Percentiles rank a stretch among this genome's conserved stretches.
Evolutionary conservation across 2,888 invertebrate species (phyloP).

Genomic region (Limnephilus marmoratus): DNA sequence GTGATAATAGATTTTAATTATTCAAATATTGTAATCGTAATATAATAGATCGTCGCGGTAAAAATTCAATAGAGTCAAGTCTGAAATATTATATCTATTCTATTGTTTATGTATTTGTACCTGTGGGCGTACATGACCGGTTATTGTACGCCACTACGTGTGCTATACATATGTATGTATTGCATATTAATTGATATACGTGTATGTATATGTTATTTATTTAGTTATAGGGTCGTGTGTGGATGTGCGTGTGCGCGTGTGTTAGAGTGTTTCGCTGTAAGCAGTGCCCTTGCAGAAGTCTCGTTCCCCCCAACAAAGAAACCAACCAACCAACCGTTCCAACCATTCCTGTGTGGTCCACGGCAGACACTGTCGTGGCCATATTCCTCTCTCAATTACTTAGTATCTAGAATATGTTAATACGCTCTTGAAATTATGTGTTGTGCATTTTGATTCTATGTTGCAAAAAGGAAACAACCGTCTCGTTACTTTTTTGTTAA

Average conservation of each 20-base stretch:
- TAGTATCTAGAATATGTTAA: constrained; percentile 61
- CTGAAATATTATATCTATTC: constrained; percentile 62
- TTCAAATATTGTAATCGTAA: constrained; percentile 66
- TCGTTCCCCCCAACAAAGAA: constrained; percentile 63
- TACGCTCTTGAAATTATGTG: constrained; percentile 61
- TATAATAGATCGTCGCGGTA: constrained; percentile 65
- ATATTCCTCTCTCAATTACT: constrained; percentile 64
- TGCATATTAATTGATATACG: constrained; percentile 43
- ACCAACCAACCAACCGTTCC: constrained; percentile 2
- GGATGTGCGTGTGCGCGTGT: constrained; percentile 54
- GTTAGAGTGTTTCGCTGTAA: constrained; percentile 52
- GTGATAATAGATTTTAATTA: constrained; percentile 77
- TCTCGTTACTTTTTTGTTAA: constrained; percentile 39
- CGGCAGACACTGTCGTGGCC: constrained; percentile 18
- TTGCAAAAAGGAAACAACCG: constrained; percentile 43
- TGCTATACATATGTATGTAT: constrained; percentile 51
- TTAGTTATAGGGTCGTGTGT: constrained; percentile 61
- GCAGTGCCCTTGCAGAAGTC: constrained; percentile 65
- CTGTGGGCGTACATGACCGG: constrained; percentile 51
- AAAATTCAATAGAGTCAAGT: constrained; percentile 66
- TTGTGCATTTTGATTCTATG: constrained; percentile 61
- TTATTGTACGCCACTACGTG: constrained; percentile 44
- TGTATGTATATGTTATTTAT: constrained; percentile 64
- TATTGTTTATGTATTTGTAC: constrained; percentile 59
- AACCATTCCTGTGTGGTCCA: constrained; percentile 63